Conservation (phyloP, 2,113 vertebrate genomes). For the Platycercus adscitus region DNA sequence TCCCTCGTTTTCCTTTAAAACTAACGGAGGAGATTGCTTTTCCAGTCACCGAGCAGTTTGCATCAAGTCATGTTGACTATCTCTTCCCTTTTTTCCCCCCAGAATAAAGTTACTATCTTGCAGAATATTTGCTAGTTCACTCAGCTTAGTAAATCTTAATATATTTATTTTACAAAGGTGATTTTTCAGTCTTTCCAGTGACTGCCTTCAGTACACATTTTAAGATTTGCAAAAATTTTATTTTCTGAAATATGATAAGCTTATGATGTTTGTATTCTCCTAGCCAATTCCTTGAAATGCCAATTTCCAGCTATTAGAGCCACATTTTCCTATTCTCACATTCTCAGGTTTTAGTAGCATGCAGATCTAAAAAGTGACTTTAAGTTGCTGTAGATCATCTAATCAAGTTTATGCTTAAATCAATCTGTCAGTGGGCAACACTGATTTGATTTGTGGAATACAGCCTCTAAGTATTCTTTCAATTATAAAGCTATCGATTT, state of each 20-base stretch:
- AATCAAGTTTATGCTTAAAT: neutral
- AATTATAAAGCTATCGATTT: neutral
- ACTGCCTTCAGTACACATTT: neutral
- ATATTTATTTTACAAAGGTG: neutral
- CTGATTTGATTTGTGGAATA: neutral
- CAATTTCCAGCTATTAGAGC: neutral
- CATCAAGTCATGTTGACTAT: neutral
- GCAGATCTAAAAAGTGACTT: neutral
- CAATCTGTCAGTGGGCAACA: neutral
- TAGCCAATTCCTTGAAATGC: neutral
- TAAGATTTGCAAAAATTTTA: neutral
- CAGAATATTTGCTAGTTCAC: neutral
- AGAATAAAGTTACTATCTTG: neutral
- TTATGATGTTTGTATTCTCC: neutral
- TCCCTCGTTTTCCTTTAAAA: neutral
- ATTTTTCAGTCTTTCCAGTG: constrained; percentile 5
- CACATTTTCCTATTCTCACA: neutral
- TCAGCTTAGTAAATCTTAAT: neutral
- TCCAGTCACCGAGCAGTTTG: neutral
- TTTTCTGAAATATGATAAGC: neutral
- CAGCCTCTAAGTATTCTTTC: neutral
- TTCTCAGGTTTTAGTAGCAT: constrained; percentile 5
- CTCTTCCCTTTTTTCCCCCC: neutral
- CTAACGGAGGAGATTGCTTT: neutral
- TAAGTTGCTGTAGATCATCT: neutral